Evolutionary conservation across 1,140 invertebrate species (phyloP), one percentile per base, ranked within the genome.

Genomic region (Drosophila chauvacae): DNA sequence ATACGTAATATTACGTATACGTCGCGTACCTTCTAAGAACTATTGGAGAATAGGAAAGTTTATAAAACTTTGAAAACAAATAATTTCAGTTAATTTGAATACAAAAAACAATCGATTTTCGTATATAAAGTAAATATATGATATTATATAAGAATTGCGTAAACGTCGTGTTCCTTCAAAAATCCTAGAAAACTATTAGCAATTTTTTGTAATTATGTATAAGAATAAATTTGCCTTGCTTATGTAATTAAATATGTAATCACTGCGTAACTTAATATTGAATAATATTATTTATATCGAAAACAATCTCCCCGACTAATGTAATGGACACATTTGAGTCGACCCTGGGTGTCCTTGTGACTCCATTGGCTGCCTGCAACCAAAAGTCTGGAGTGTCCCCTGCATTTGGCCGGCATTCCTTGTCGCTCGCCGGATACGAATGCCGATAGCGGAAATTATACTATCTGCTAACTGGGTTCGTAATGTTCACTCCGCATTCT

Each of bases 381-480:
- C 33, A 41, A 41, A 30, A 44, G 26, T 37, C 5, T 30, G 7
- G 28, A 71, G 51, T 72, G 51, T 72, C 68, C 70, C 68, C 68
- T 59, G 66, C 66, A 30, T 5, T 5, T 37, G 63, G 47, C 39
- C 23, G 18, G 45, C 39, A 48, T 58, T 48, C 53, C 66, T 71
- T 50, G 69, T 72, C 69, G 53, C 50, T 73, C 18, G 50, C 68
- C 70, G 70, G 66, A 73, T 59, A 60, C 69, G 30, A 56, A 68
- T 41, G 73, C 56, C 63, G 74, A 77, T 77, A 77, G 73, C 63
- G 74, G 74, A 77, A 77, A 77, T 77, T 77, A 77, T 77, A 77
- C 74, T 68, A 77, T 77, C 56, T 61, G 74, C 74, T 77, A 77
- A 77, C 74, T 77, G 73, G 73, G 35, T 77, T 76, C 62, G 62